Evolutionary conservation across 2,113 vertebrate species (phyloP).

Genomic region (Raja brachyura): DNA sequence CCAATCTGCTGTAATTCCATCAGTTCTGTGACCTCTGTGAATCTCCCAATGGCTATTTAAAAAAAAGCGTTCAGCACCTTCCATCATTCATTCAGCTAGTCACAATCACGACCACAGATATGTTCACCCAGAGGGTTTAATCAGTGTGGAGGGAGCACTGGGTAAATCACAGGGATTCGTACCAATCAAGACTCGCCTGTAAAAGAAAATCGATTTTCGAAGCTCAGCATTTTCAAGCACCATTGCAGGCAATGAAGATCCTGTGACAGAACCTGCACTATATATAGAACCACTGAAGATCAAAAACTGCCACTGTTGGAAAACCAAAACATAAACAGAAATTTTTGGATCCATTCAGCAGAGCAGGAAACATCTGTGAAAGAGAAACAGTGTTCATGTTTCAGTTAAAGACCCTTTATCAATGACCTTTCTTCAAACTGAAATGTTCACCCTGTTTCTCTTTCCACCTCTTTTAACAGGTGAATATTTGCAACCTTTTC

Average conservation of each 20-base stretch:
- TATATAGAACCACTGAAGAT: no score
- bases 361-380: no score
- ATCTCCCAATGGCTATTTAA: not conserved
- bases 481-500: no score
- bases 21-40: not conserved
- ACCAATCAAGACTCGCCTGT: not conserved
- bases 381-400: no score
- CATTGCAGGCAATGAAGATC: not conserved
- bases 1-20: not conserved
- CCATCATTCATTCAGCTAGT: not conserved
- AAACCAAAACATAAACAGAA: no score
- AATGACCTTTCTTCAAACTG: no score
- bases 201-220: not conserved
- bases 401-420: no score
- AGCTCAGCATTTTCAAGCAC: not conserved
- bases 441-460: no score
- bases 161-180: not conserved
- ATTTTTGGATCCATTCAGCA: no score
- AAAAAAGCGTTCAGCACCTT: not conserved
- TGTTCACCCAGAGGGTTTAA: not conserved
- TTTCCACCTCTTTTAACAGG: no score
- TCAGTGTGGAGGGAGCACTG: not conserved
- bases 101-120: not conserved
- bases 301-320: no score
- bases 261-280: not conserved